phyloP scores from a whole-genome alignment of 2,797 vertebrate genomes.

The Pipistrellus kuhlii region DNA sequence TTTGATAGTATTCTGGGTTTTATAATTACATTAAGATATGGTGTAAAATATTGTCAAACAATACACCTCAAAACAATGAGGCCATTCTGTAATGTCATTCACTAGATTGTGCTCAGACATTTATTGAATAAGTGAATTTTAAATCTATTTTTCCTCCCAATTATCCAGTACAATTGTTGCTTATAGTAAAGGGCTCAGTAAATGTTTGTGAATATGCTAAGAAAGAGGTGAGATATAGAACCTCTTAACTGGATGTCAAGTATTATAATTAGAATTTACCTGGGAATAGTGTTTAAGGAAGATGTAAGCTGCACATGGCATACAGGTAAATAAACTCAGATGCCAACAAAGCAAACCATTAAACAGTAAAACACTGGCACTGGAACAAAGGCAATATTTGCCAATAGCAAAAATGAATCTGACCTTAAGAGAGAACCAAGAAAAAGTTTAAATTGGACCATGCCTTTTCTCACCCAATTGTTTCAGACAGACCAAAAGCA shows the following conservation, averaged over 20 bases:
- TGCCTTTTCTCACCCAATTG: constrained; percentile 72
- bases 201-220: constrained; percentile 72
- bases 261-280: constrained; percentile 64
- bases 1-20: constrained; percentile 68
- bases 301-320: constrained; percentile 73
- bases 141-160: constrained; percentile 46
- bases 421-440: constrained; percentile 69
- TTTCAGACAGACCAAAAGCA: constrained; percentile 81
- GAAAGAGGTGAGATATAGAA: constrained; percentile 71
- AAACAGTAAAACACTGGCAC: constrained; percentile 79
- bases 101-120: constrained; percentile 77
- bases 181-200: constrained; percentile 58
- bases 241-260: constrained; percentile 71
- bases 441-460: constrained; percentile 74
- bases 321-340: constrained; percentile 76
- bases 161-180: constrained; percentile 61
- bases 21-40: constrained; percentile 72
- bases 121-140: constrained; percentile 57
- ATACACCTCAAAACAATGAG: constrained; percentile 70
- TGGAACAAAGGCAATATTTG: constrained; percentile 73
- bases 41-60: constrained; percentile 61
- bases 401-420: constrained; percentile 71
- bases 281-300: constrained; percentile 65
- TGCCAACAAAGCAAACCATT: constrained; percentile 76
- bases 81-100: constrained; percentile 61